Base-by-base conservation (phyloP, 1,140 invertebrate species). In the Amyelois transitella region DNA sequence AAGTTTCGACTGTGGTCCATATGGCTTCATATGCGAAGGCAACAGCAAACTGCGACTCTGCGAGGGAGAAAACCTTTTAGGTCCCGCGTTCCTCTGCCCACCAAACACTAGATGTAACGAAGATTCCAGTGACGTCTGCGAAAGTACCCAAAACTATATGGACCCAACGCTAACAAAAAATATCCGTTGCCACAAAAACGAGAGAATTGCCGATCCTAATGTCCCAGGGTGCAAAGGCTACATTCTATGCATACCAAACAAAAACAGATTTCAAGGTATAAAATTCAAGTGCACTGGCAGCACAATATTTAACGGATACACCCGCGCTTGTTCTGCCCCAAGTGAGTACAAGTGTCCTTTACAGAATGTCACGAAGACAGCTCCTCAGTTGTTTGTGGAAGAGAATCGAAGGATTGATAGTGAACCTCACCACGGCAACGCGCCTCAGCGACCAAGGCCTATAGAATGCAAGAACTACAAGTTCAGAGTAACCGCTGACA, bases 391-490 rank as follows among this genome's bases (percentile, higher is more conserved):
- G 6, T 77, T 58, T 51, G 51, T 51, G 0, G 60, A 66, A 49
- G 54, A 52, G n/a, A 72, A 66, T 44, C 44, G 64, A n/a, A 71
- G 62, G 50, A 53, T 59, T 6, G 62, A 66, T 20, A 58, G 43
- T 25, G 53, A 52, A 6, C 12, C 28, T 6, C n/a, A 28, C 19
- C n/a, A 25, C 19, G n/a, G 18, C 7, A 59, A 50, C 20, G 43
- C 51, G 8, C 20, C 43, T 18, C 19, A 59, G n/a, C 28, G 45
- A 7, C 25, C 60, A 6, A 66, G 65, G n/a, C 70, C 82, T 6
- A 81, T 86, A 17, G 85, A 88, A 47, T 88, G 85, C 52, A 84
- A 80, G 55, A 81, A 74, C 45, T 88, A 88, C 48, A 88, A 83
- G 55, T 84, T 88, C 18, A 66, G 73, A 12, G 72, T 86, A 5